phyloP scores from a whole-genome alignment of 2,797 vertebrate genomes.

The Centropyge bicolor region DNA sequence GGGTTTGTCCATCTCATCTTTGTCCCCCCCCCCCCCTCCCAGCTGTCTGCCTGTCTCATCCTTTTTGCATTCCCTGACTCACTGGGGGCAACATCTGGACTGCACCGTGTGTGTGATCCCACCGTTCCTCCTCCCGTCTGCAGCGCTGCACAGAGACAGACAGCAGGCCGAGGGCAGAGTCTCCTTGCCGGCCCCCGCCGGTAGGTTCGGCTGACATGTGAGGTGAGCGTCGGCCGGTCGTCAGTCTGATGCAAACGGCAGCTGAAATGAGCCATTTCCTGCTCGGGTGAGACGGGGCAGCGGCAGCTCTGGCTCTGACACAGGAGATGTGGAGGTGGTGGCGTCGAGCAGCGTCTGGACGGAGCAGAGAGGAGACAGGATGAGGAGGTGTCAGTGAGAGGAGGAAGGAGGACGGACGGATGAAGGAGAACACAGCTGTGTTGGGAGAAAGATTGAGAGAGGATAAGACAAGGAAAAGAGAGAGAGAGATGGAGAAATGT shows the following conservation, averaged over 20 bases:
- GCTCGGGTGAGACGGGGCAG: constrained; percentile 11
- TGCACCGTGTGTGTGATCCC: constrained; percentile 8
- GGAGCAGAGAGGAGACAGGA: constrained; percentile 25
- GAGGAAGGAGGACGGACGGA: constrained; percentile 8
- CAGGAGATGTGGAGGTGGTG: constrained; percentile 37
- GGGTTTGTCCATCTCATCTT: constrained; percentile 51
- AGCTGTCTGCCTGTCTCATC: constrained; percentile 68
- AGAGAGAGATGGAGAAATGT: not conserved
- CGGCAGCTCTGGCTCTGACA: constrained; percentile 30
- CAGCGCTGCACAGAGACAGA: constrained; percentile 7
- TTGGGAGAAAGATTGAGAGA: constrained; percentile 16
- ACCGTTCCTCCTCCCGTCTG: too few relatives aligned
- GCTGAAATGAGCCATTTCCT: constrained; percentile 61
- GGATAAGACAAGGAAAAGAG: not conserved
- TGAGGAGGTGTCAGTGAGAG: constrained; percentile 12
- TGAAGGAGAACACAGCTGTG: constrained; percentile 27
- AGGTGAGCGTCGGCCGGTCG: constrained; percentile 40
- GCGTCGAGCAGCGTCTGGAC: not conserved
- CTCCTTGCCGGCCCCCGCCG: constrained; percentile 33
- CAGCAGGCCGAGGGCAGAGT: constrained; percentile 46
- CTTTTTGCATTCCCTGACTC: constrained; percentile 67
- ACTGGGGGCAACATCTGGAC: constrained; percentile 77
- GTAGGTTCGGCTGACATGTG: constrained; percentile 60
- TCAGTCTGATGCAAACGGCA: constrained; percentile 54
- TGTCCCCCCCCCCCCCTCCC: constrained; percentile 53